These are phyloP conservation scores for Pygoscelis adeliae DNA, from an alignment of 2,113 vertebrate species.

Conservation along the genomic window DNA sequence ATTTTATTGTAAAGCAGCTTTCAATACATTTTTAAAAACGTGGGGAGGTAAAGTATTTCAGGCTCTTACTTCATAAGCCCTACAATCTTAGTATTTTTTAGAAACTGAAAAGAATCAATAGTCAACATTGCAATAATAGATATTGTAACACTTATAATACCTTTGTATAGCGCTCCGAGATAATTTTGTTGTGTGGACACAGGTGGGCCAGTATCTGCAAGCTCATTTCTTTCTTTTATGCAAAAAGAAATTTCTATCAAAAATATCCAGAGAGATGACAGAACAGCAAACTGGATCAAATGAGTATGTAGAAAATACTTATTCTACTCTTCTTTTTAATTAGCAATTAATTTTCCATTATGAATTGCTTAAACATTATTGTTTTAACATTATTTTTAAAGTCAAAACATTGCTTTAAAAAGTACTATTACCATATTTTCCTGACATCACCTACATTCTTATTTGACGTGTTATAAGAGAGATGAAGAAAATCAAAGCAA, in stretches of 20 bases:
- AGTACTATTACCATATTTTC: not conserved
- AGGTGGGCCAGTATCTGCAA: not conserved
- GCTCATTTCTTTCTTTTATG: not conserved
- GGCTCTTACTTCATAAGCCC: not conserved
- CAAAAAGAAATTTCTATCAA: not conserved
- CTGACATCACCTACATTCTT: not conserved
- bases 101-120: not conserved
- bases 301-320: not conserved
- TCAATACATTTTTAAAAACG: not conserved
- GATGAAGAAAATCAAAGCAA: slow-evolving; percentile 7
- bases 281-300: not conserved
- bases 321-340: not conserved
- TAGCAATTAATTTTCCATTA: not conserved
- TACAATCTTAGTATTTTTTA: not conserved
- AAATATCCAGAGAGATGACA: not conserved
- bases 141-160: not conserved
- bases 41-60: not conserved
- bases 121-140: not conserved
- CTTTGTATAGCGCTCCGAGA: not conserved
- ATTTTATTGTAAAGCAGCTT: not conserved
- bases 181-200: not conserved
- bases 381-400: slow-evolving; percentile 6
- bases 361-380: not conserved
- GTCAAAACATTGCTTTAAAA: slow-evolving; percentile 23
- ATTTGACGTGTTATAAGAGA: not conserved